Percentiles rank a stretch among this genome's conserved stretches.
Evolutionary conservation across 1,140 invertebrate genomes (phyloP).

Genomic region (Pogonomyrmex barbatus): DNA sequence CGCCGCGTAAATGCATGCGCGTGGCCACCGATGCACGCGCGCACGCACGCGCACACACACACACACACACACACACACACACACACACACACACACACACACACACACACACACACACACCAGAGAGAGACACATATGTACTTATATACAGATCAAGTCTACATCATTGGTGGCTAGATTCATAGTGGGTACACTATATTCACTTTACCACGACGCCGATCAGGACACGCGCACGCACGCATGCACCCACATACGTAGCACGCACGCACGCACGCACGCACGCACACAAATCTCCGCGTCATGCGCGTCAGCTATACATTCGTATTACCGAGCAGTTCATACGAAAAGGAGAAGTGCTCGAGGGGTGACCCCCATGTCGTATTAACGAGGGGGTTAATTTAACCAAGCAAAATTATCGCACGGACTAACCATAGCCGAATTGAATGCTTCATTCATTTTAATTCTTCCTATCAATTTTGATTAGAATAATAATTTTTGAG

Average conservation of each 20-base stretch:
- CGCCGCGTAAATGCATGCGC: conserved; percentile 7
- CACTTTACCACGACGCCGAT: conserved; percentile 25
- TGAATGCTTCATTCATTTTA: neutral
- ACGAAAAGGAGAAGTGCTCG: conserved; percentile 52
- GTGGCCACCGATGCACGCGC: neutral
- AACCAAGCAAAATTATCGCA: conserved; percentile 59
- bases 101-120: no score
- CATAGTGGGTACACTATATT: conserved; percentile 21
- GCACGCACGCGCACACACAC: neutral
- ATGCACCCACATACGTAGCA: no score
- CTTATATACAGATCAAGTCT: conserved; percentile 32
- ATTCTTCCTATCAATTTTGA: conserved; percentile 16
- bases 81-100: no score
- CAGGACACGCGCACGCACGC: no score
- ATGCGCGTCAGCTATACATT: conserved; percentile 36
- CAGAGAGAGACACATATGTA: neutral
- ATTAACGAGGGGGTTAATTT: conserved; percentile 67
- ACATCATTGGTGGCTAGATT: conserved; percentile 20
- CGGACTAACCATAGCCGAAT: conserved; percentile 43
- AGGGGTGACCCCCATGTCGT: conserved; percentile 45
- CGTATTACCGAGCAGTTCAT: conserved; percentile 50
- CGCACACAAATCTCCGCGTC: neutral
- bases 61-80: no score
- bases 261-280: neutral
- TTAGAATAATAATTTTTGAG: neutral